Base-by-base conservation (phyloP, 2,797 vertebrate genomes). In the Thamnophis elegans region DNA sequence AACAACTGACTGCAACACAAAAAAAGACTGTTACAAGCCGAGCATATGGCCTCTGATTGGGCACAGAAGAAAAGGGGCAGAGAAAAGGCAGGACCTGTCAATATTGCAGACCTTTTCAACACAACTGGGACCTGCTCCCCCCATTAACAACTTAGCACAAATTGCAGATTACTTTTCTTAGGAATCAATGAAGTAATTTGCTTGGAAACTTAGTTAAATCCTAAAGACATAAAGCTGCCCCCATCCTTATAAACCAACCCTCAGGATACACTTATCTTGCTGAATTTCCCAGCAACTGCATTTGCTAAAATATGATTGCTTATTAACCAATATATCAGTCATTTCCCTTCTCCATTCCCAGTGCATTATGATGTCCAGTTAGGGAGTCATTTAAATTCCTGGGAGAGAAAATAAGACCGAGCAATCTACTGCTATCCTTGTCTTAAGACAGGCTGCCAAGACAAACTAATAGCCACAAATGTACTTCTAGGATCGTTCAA, bases 371-470 rank as follows among this genome's bases (percentile, higher is more conserved):
- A 82, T 89, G 13, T 26, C n/a, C 91, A 13, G 0, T 96, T 92
- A 95, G 91, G 92, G 92, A 78, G 95, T 93, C 92, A 90, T 93
- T 94, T 94, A 93, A 93, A 93, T 93, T 89, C 92, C 95, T 65
- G 91, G 95, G 68, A 82, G 89, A 56, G 54, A 82, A 82, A 82
- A 25, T 47, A 25, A 90, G 54, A 55, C 26, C 87, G 96, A 93
- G 88, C 92, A 93, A 91, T 94, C n/a, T 87, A 91, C 20, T 86
- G 11, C 78, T 13, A 89, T 92, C n/a, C 87, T 94, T 93, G 51
- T 85, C 94, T 93, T 93, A 92, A 85, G 53, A 94, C 88, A 94
- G 90, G 91, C 2, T 59, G 91, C 2, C 51, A 90, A 96, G 86
- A 94, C 89, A 89, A 95, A 95, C 78, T 55, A 68, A 95, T 68